Evolutionary conservation across 2,113 vertebrate species (phyloP), one percentile per base, ranked within the genome.

Genomic region (Bothrops jararaca): DNA sequence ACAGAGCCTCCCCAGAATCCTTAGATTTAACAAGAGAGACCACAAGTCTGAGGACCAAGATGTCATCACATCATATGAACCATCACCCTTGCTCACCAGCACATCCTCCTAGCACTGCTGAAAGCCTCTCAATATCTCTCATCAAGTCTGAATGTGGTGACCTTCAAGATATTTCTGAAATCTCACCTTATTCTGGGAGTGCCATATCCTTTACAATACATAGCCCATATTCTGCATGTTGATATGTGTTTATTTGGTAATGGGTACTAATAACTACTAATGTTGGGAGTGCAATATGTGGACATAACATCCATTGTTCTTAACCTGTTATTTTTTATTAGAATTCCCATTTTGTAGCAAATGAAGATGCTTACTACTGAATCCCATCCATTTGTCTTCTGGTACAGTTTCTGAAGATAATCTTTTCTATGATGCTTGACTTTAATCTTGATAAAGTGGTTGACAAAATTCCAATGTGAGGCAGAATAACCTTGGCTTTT

Each of bases 141-240:
- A 99, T 99, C 97, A 99, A 99, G 97, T 99, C 99, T 0, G 99
- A 99, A 98, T 99, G 99, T 1, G 98, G 99, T 1, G 99, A 99
- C 96, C 98, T 99, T 93, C 99, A 99, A 96, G 99, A 99, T 97
- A 99, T 99, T 98, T 98, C 99, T 0, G 99, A 99, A 96, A 99
- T 99, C 95, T 99, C 99, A 1, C 98, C 99, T 57, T 99, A 99
- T 97, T 99, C 99, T 92, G 98, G 99, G 98, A 99, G 98, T 98
- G 99, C 99, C 96, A 99, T 99, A 99, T 99, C 99, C 99, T 99
- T 99, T 98, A 94, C 0, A 50, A 54, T 89, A 18, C 89, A 34
- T 45, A 88, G 54, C 48, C 29, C 29, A 29, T 39, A 56, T 64
- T 52, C 18, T 69, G 89, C 48, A 89, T 74, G 88, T 93, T 89